Percentiles rank a stretch among this genome's conserved stretches.
Conservation (phyloP, 2,113 vertebrate genomes). For the Micronycteris hirsuta region DNA sequence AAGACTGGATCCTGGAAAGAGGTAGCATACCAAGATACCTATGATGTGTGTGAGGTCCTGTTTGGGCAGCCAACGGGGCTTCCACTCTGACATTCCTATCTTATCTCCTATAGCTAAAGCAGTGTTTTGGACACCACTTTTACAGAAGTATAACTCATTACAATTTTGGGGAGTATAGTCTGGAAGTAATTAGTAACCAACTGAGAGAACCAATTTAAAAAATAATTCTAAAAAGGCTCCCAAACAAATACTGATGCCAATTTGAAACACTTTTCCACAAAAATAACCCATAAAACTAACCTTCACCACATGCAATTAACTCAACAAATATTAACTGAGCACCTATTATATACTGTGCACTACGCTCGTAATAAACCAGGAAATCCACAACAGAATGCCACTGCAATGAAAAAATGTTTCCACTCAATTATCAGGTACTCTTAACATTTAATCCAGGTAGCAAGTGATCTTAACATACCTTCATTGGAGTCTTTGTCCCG, state of each 20-base stretch:
- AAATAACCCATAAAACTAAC: background rate
- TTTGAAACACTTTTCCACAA: constrained; percentile 12
- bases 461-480: constrained; percentile 60
- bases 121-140: background rate
- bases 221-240: background rate
- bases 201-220: background rate
- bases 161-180: background rate
- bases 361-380: background rate
- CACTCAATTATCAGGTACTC: background rate
- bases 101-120: background rate
- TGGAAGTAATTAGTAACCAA: background rate
- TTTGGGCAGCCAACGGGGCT: background rate
- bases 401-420: background rate
- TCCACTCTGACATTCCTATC: background rate
- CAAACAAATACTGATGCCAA: background rate
- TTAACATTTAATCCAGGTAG: background rate
- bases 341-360: background rate
- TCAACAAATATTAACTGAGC: background rate
- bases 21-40: background rate
- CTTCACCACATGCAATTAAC: background rate
- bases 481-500: constrained; percentile 72
- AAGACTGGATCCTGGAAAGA: background rate
- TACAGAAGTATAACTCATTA: background rate
- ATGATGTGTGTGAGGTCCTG: background rate
- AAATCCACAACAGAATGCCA: background rate